These are phyloP conservation scores for Melinopterus prodromus DNA, from an alignment of 2,888 invertebrate genomes.

Conservation along the genomic window DNA sequence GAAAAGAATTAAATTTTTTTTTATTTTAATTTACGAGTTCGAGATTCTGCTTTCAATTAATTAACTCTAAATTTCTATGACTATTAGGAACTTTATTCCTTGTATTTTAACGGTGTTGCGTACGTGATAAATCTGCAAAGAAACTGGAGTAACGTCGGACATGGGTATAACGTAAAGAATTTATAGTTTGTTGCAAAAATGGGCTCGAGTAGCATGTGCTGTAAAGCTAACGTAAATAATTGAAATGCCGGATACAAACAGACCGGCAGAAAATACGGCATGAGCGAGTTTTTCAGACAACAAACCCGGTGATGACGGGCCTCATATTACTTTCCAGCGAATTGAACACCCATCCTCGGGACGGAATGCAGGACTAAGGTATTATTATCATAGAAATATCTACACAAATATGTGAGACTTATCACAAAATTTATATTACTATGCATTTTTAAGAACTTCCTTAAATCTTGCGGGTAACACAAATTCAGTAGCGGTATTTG, in stretches of 20 bases:
- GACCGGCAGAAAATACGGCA: neutral
- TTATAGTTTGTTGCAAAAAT: conserved; percentile 4
- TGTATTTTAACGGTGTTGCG: neutral
- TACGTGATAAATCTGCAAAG: neutral
- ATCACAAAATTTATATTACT: neutral
- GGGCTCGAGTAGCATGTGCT: neutral
- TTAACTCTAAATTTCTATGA: neutral
- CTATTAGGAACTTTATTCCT: neutral
- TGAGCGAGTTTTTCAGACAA: neutral
- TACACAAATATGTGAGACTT: neutral
- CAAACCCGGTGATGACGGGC: neutral
- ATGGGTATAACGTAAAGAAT: neutral
- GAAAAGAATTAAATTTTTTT: no score
- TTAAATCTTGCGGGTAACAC: no score
- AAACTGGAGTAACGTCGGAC: neutral
- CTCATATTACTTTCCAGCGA: neutral
- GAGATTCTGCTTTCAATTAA: no score
- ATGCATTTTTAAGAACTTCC: no score
- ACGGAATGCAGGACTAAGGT: neutral
- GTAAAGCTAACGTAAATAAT: neutral
- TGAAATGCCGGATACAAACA: neutral
- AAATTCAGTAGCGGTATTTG: no score
- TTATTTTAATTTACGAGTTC: no score
- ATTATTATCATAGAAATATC: neutral
- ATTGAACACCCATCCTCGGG: neutral